Conservation (phyloP, 2,888 invertebrate genomes). For the Eilema sororculum region DNA sequence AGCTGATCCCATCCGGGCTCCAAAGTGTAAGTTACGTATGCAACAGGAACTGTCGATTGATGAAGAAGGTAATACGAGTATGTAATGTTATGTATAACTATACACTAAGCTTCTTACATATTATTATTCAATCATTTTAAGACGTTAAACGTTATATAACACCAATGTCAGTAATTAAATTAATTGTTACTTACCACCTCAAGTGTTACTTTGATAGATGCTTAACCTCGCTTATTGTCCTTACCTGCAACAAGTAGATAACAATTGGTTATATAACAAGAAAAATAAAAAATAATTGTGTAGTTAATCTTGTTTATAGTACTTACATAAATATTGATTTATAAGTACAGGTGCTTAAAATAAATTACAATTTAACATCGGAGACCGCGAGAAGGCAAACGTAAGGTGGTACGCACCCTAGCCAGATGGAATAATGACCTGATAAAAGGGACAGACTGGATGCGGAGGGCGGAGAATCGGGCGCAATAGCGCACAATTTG, state of each 20-base stretch:
- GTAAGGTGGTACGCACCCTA: too few relatives aligned
- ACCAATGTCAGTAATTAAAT: not conserved
- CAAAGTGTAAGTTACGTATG: not conserved
- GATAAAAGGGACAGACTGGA: too few relatives aligned
- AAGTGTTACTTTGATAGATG: not conserved
- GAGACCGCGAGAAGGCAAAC: too few relatives aligned
- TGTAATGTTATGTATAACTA: too few relatives aligned
- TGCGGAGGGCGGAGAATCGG: too few relatives aligned
- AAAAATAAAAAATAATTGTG: not conserved
- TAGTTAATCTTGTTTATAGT: not conserved
- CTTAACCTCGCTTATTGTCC: not conserved
- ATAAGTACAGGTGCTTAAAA: not conserved
- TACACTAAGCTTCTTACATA: not conserved
- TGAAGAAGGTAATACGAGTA: too few relatives aligned
- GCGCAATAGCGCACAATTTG: too few relatives aligned
- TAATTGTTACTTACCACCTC: conserved; percentile 21
- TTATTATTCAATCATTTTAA: not conserved
- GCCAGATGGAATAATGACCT: too few relatives aligned
- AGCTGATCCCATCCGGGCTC: too few relatives aligned
- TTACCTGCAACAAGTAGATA: conserved; percentile 47
- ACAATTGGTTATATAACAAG: conserved; percentile 17
- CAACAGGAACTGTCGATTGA: too few relatives aligned
- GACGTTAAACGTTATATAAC: not conserved
- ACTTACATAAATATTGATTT: not conserved
- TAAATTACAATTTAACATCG: not conserved